Percentiles rank a stretch among this genome's conserved stretches.
Evolutionary conservation across 1,140 invertebrate species (phyloP).

Genomic region (Paralvinella palmiformis): DNA sequence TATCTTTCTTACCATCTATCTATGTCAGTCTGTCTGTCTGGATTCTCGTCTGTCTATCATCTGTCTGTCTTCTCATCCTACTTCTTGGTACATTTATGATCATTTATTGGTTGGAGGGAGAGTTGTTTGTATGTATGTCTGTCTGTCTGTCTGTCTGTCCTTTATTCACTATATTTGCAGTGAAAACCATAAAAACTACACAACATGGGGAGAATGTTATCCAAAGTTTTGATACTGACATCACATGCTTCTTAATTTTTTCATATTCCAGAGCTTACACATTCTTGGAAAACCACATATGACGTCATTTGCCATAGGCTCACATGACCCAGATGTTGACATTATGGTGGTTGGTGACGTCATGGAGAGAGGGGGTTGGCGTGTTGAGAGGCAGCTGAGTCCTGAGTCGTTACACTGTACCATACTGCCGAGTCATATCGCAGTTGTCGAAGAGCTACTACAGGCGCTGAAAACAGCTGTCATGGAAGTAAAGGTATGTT

Average conservation of each 20-base stretch:
- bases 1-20: too few relatives aligned
- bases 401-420: constrained; percentile 39
- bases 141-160: too few relatives aligned
- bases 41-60: too few relatives aligned
- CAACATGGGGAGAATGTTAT: too few relatives aligned
- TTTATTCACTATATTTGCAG: too few relatives aligned
- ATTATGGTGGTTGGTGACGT: constrained; percentile 42
- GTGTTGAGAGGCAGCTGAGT: constrained; percentile 38
- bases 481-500: constrained; percentile 49
- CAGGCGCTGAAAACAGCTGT: constrained; percentile 25
- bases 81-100: too few relatives aligned
- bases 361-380: constrained; percentile 42
- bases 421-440: constrained; percentile 36
- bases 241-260: too few relatives aligned
- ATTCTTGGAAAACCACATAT: constrained; percentile 37
- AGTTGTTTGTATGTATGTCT: too few relatives aligned
- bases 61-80: too few relatives aligned
- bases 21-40: not conserved
- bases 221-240: too few relatives aligned
- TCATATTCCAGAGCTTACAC: not conserved
- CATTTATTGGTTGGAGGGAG: too few relatives aligned
- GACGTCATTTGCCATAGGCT: constrained; percentile 37
- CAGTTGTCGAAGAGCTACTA: constrained; percentile 26
- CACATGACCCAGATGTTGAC: constrained; percentile 31
- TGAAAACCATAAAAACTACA: too few relatives aligned